Percentiles rank a stretch among this genome's conserved stretches.
Evolutionary conservation across 2,113 vertebrate species (phyloP).

Genomic region (Albula goreensis): DNA sequence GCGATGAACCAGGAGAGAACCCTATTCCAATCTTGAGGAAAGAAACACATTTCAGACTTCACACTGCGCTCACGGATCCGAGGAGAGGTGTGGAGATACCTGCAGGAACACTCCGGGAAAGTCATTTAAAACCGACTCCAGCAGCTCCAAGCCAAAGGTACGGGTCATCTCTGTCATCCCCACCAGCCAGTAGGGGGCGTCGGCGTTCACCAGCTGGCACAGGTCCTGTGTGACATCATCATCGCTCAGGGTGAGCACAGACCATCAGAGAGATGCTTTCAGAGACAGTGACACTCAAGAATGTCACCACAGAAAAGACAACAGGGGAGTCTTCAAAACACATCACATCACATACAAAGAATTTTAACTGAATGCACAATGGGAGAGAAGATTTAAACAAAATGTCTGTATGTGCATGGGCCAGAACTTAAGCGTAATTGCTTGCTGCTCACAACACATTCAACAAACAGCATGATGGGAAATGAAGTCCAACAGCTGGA

Average conservation of each 20-base stretch:
- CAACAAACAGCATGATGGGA: too few relatives aligned
- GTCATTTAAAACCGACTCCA: slow-evolving; percentile 96
- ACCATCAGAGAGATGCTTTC: background rate
- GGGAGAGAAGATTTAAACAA: too few relatives aligned
- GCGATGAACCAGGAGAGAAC: background rate
- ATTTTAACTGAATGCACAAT: too few relatives aligned
- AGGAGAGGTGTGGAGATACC: slow-evolving; percentile 63
- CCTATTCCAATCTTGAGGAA: background rate
- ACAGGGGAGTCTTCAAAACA: too few relatives aligned
- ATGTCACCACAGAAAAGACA: too few relatives aligned
- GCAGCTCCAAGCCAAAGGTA: slow-evolving; percentile 93
- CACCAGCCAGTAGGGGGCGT: slow-evolving; percentile 97
- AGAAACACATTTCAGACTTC: background rate
- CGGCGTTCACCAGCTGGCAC: slow-evolving; percentile 96
- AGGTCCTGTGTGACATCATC: slow-evolving; percentile 78
- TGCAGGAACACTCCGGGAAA: slow-evolving; percentile 95
- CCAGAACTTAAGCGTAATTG: too few relatives aligned
- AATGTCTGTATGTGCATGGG: too few relatives aligned
- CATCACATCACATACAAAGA: too few relatives aligned
- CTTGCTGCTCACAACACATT: too few relatives aligned
- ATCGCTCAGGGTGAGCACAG: background rate
- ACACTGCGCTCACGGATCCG: slow-evolving; percentile 24
- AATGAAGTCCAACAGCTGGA: too few relatives aligned
- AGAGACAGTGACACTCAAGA: background rate
- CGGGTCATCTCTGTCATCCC: slow-evolving; percentile 99